These are phyloP conservation scores for Heterodera schachtii DNA, from an alignment of 1,140 invertebrate species.

Conservation along the genomic window DNA sequence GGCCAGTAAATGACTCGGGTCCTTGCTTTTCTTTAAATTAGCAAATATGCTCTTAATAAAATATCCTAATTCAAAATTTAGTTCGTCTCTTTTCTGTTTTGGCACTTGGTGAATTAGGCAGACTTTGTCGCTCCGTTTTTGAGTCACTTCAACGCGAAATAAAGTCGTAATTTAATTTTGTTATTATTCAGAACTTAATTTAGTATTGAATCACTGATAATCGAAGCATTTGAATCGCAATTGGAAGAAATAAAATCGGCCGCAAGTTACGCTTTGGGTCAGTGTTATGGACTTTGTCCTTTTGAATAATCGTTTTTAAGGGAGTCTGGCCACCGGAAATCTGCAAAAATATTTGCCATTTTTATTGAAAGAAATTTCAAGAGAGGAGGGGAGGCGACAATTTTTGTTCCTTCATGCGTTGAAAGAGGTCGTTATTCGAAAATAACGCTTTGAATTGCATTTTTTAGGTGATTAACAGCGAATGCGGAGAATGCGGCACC, in stretches of 20 bases:
- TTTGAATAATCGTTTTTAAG: conserved; percentile 64
- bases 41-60: no score
- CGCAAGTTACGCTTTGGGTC: conserved; percentile 83
- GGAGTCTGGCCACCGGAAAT: conserved; percentile 85
- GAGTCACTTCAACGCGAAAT: conserved; percentile 9
- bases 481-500: conserved; percentile 17
- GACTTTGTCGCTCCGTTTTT: conserved; percentile 66
- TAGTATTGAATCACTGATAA: conserved; percentile 50
- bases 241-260: conserved; percentile 81
- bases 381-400: conserved; percentile 86
- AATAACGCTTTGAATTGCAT: conserved; percentile 32
- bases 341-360: conserved; percentile 89
- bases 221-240: conserved; percentile 67
- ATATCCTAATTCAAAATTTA: neutral
- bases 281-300: neutral
- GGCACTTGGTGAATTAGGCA: conserved; percentile 92
- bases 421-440: conserved; percentile 78
- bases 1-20: conserved; percentile 72
- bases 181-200: conserved; percentile 6
- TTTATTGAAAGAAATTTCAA: conserved; percentile 88
- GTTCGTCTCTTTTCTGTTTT: conserved; percentile 84
- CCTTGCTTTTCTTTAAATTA: conserved; percentile 75
- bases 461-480: conserved; percentile 43
- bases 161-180: conserved; percentile 1
- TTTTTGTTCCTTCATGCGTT: conserved; percentile 93